Conservation (phyloP, 64 coral and sea anemone genomes). For the Montipora sp. region DNA sequence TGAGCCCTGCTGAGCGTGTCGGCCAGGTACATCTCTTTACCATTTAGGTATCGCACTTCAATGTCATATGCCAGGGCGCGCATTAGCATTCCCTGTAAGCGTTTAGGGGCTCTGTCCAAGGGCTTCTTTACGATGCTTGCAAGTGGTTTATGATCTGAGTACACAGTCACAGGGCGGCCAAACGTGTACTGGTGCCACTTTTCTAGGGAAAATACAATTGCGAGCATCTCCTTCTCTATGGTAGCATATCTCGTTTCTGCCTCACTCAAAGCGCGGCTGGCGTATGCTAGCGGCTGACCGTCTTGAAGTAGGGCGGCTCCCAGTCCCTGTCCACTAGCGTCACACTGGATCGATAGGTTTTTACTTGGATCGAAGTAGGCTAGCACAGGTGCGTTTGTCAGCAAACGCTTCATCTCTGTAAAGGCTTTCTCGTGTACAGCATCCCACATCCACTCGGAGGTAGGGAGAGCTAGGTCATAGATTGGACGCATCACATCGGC, state of each 20-base stretch:
- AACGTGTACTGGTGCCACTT: constrained; percentile 29
- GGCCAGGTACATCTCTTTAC: background rate
- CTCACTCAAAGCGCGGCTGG: constrained; percentile 1
- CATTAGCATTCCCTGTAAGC: background rate
- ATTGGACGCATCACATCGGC: background rate
- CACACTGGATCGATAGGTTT: background rate
- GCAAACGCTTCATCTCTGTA: background rate
- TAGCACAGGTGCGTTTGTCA: background rate
- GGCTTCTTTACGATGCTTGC: background rate
- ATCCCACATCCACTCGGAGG: background rate
- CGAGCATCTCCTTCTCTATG: constrained; percentile 17
- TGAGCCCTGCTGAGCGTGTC: background rate
- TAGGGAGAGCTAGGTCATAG: background rate
- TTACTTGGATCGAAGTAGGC: background rate
- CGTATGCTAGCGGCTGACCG: background rate
- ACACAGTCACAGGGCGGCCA: background rate
- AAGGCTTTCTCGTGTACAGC: background rate
- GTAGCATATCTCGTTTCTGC: background rate
- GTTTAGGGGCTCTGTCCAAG: background rate
- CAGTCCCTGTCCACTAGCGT: background rate
- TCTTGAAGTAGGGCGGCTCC: background rate
- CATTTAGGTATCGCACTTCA: background rate
- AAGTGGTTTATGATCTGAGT: background rate
- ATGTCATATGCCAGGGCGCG: background rate
- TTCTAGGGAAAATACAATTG: background rate